A percentile compares a stretch with the other conserved stretches of the same genome.
phyloP scores from a whole-genome alignment of 2,797 vertebrate genomes.

The Notoglanidium macrostoma region DNA sequence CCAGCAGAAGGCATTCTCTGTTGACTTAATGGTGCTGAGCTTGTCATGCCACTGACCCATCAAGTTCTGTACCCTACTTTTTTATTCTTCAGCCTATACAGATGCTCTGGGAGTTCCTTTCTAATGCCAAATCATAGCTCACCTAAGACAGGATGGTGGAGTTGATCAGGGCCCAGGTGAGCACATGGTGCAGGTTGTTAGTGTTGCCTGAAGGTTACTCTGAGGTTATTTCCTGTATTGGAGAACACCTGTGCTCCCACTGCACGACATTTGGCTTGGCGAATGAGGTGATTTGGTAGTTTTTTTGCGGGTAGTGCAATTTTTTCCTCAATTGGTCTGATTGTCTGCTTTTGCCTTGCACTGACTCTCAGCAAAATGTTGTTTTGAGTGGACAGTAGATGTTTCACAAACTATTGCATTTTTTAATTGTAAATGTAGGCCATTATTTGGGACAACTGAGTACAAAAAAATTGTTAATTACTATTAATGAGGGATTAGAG shows the following conservation, averaged over 20 bases:
- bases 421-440: background rate
- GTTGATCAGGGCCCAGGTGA: slow-evolving; percentile 51
- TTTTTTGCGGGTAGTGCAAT: slow-evolving; percentile 49
- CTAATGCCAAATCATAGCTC: slow-evolving; percentile 55
- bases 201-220: slow-evolving; percentile 52
- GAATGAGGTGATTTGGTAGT: slow-evolving; percentile 19
- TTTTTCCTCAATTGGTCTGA: slow-evolving; percentile 34
- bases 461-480: background rate
- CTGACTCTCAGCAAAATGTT: too few relatives aligned
- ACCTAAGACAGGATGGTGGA: slow-evolving; percentile 54
- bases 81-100: slow-evolving; percentile 43
- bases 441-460: background rate
- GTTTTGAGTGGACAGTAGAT: background rate
- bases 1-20: slow-evolving; percentile 41
- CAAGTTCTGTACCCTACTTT: slow-evolving; percentile 59
- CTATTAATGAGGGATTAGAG: background rate
- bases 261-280: slow-evolving; percentile 35
- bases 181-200: slow-evolving; percentile 49
- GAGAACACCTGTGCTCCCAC: slow-evolving; percentile 53
- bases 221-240: slow-evolving; percentile 52
- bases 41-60: slow-evolving; percentile 48
- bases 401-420: background rate
- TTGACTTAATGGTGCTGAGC: slow-evolving; percentile 43
- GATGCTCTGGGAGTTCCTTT: slow-evolving; percentile 37
- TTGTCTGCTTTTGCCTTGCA: background rate